Conservation (phyloP, 2,113 vertebrate species). For the Macquaria australasica region DNA sequence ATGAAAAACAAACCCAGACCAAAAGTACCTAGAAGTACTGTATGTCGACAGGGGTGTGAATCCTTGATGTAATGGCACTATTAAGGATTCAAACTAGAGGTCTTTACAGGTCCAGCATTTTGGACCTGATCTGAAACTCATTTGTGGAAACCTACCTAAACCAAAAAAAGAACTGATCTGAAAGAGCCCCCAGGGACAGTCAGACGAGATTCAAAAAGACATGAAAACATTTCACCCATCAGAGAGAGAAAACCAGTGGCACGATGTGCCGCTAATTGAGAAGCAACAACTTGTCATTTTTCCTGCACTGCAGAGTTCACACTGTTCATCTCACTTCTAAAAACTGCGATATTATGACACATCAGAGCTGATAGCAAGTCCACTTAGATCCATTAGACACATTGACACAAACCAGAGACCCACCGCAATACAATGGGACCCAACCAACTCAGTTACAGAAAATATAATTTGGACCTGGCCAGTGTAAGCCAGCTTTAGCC, state of each 20-base stretch:
- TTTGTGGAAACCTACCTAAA: not conserved
- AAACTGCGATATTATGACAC: not conserved
- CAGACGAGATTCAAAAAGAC: not conserved
- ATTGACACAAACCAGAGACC: too few species aligned
- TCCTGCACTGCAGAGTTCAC: too few species aligned
- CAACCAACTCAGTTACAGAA: too few species aligned
- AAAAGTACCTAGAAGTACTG: not conserved
- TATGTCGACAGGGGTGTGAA: not conserved
- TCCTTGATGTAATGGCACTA: not conserved
- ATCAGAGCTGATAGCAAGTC: not conserved
- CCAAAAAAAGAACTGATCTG: too few species aligned
- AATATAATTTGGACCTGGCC: too few species aligned
- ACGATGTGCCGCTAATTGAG: not conserved
- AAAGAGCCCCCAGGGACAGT: too few species aligned
- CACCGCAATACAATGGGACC: too few species aligned
- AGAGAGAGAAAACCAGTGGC: not conserved
- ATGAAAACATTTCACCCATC: not conserved
- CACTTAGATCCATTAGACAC: too few species aligned
- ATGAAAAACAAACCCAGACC: not conserved
- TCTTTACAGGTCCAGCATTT: not conserved
- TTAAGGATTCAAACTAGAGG: not conserved
- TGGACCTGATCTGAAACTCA: not conserved
- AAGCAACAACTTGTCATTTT: not conserved
- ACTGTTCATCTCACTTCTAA: too few species aligned
- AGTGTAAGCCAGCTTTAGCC: too few species aligned